phyloP scores from a whole-genome alignment of 2,888 invertebrate species.

The Eupsilia transversa region DNA sequence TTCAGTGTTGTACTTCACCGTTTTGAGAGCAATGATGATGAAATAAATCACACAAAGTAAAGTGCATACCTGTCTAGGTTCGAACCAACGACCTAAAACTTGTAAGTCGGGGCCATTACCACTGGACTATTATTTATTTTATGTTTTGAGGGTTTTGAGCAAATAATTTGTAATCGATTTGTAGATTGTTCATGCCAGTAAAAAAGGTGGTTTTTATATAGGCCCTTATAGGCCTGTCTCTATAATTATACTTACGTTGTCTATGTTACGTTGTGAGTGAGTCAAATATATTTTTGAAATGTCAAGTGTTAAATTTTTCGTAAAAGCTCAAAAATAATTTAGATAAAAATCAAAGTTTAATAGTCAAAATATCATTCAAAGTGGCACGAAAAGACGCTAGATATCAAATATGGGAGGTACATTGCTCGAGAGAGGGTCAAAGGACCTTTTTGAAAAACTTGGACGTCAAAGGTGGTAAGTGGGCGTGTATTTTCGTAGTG shows the following conservation, averaged over 20 bases:
- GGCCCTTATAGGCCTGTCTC: neutral
- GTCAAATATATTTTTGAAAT: slow-evolving; percentile 25
- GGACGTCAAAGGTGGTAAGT: slow-evolving; percentile 84
- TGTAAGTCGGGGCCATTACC: neutral
- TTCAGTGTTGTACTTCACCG: neutral
- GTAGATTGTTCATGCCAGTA: neutral
- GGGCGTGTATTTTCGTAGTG: neutral
- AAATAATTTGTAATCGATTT: neutral
- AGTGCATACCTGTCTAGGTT: neutral
- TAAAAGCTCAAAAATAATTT: slow-evolving; percentile 39
- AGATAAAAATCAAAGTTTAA: slow-evolving; percentile 65
- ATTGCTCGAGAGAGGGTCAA: slow-evolving; percentile 85
- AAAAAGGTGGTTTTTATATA: neutral
- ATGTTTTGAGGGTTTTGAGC: neutral
- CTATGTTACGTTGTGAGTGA: neutral
- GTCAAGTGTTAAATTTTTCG: slow-evolving; percentile 32
- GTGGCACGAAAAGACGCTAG: slow-evolving; percentile 82
- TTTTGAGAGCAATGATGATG: neutral
- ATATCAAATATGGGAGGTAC: slow-evolving; percentile 87
- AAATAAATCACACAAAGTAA: neutral
- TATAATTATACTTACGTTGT: neutral
- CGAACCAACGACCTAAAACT: neutral
- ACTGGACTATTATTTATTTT: neutral
- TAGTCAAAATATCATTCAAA: slow-evolving; percentile 72
- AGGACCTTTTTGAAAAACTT: slow-evolving; percentile 82